Percentiles rank a stretch among this genome's conserved stretches.
These are phyloP conservation scores for Bradypodion ventrale DNA, from an alignment of 2,797 vertebrate species.

Conservation along the genomic window DNA sequence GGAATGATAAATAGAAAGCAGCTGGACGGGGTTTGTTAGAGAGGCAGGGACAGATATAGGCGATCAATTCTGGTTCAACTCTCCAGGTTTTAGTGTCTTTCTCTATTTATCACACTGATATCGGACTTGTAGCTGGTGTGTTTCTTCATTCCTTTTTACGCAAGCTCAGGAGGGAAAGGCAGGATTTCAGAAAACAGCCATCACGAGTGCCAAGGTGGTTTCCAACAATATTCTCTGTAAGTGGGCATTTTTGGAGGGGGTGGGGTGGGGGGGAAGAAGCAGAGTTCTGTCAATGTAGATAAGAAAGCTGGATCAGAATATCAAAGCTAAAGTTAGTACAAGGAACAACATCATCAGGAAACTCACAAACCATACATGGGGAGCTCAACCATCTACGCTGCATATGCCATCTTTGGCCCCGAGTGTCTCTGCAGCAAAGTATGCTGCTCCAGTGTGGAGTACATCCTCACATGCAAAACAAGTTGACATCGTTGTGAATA, in stretches of 20 bases:
- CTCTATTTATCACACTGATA: conserved; percentile 9
- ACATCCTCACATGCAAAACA: too few species aligned
- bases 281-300: not conserved
- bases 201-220: not conserved
- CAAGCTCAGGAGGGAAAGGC: not conserved
- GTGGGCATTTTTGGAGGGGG: too few species aligned
- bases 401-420: too few species aligned
- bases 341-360: too few species aligned
- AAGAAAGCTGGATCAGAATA: not conserved
- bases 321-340: too few species aligned
- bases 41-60: not conserved
- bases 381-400: too few species aligned
- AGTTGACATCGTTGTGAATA: too few species aligned
- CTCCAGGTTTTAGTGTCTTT: not conserved
- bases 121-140: not conserved
- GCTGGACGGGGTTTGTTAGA: not conserved
- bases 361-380: too few species aligned
- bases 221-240: too few species aligned
- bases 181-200: not conserved
- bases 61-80: conserved; percentile 15
- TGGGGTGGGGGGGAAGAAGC: too few species aligned
- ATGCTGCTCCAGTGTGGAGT: too few species aligned
- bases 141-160: not conserved
- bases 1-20: conserved; percentile 5
- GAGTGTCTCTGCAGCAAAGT: too few species aligned